Base-by-base conservation (phyloP, 2,113 vertebrate species). In the Calonectris borealis region DNA sequence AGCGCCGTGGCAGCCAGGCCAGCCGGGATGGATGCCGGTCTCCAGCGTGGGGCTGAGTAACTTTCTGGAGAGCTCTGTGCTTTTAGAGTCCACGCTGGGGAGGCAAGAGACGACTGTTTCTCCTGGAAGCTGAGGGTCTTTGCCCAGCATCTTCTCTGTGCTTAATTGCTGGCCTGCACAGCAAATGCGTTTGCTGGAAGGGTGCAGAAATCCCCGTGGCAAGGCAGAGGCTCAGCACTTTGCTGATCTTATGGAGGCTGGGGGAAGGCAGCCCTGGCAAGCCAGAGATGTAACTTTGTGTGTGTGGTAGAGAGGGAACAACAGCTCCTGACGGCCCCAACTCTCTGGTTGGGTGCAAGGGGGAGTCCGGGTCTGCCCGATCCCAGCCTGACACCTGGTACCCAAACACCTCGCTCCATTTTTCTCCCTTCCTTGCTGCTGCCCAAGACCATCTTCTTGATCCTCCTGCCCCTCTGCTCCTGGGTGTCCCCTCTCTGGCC, bases 131-230 rank as follows among this genome's bases (percentile, higher is more conserved):
- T 4, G 36, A 93, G 92, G 84, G 83, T 94, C 78, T 92, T 92
- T 0, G 3, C 62, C 58, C 82, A 86, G 75, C 32, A 69, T 22
- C 85, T 90, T 48, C 70, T 82, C 60, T 29, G 4, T 27, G 32
- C 62, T 77, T 92, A 88, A 86, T 83, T 76, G 82, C 87, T 79
- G 46, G 82, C 55, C 62, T 51, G 70, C n/a, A 42, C 62, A 77
- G 71, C 71, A 93, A 97, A 92, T 90, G 92, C 2, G 0, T 94
- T 88, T 96, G 86, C 69, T 96, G 95, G 95, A 90, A 94, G 65
- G 68, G 44, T 78, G 69, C 83, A 95, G 95, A 60, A 88, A 51
- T 78, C 72, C 70, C 61, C 0, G 0, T 71, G 81, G 84, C 40
- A 42, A 94, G 69, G 61, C 54, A 66, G 52, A 51, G n/a, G 42